phyloP scores from a whole-genome alignment of 2,113 vertebrate genomes.

The Theropithecus gelada region DNA sequence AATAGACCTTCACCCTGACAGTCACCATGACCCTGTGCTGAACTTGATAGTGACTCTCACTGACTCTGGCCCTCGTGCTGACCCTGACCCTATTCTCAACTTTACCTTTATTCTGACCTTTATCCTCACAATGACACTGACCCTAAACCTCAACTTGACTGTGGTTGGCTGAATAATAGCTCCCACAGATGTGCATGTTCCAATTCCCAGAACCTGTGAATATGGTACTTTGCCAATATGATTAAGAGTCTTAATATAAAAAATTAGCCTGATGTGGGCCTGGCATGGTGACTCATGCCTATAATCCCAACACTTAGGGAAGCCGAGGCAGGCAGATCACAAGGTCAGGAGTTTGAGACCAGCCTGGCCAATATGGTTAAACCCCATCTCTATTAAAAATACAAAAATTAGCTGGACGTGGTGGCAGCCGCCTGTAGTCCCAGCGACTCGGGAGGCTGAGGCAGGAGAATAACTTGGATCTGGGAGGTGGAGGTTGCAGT shows the following conservation, averaged over 20 bases:
- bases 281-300: too few relatives aligned
- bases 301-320: too few relatives aligned
- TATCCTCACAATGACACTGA: neutral
- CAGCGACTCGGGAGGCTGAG: too few relatives aligned
- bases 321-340: too few relatives aligned
- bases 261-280: too few relatives aligned
- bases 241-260: neutral
- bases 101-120: neutral
- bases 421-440: too few relatives aligned
- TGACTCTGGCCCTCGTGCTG: neutral
- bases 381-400: too few relatives aligned
- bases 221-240: neutral
- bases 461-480: too few relatives aligned
- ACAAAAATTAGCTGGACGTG: too few relatives aligned
- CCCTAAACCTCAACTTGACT: neutral
- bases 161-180: neutral
- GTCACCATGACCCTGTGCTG: neutral
- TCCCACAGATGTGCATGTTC: neutral
- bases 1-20: neutral
- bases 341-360: too few relatives aligned
- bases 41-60: neutral
- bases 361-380: too few relatives aligned
- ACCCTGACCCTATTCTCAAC: neutral
- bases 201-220: neutral
- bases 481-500: too few relatives aligned